Conservation (phyloP, 1,140 invertebrate species). For the Anoplolepis gracilipes region DNA sequence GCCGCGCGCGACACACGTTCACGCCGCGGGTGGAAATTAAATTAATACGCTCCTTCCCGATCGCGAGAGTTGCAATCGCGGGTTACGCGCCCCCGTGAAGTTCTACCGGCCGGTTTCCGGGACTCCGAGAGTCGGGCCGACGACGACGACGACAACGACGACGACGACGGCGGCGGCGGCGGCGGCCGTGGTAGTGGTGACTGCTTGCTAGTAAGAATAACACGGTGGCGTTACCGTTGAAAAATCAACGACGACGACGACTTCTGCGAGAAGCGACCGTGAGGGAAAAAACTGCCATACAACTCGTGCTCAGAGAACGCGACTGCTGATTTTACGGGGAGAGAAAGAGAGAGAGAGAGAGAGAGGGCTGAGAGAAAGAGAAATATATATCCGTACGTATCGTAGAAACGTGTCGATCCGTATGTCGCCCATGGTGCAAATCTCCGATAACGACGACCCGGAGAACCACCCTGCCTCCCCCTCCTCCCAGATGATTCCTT, state of each 20-base stretch:
- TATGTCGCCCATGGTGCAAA: background rate
- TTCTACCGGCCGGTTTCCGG: slow-evolving; percentile 53
- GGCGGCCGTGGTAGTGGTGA: background rate
- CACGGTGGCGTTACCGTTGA: too few species aligned
- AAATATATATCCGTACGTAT: slow-evolving; percentile 69
- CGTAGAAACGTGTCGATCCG: background rate
- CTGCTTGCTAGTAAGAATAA: too few species aligned
- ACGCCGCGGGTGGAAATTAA: slow-evolving; percentile 72
- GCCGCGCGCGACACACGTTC: slow-evolving; percentile 54
- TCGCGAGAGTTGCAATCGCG: slow-evolving; percentile 48
- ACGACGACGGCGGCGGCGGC: background rate
- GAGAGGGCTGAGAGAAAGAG: background rate
- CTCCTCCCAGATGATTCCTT: background rate
- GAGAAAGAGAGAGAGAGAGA: background rate
- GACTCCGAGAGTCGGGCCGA: slow-evolving; percentile 39
- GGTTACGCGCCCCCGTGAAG: slow-evolving; percentile 38
- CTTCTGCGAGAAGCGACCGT: slow-evolving; percentile 58
- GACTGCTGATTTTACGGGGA: slow-evolving; percentile 52
- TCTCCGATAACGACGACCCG: slow-evolving; percentile 8
- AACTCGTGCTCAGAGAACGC: slow-evolving; percentile 61
- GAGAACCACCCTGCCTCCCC: too few species aligned
- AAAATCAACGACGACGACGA: slow-evolving; percentile 38
- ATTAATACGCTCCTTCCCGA: slow-evolving; percentile 62
- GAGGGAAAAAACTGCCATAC: slow-evolving; percentile 56
- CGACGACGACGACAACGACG: slow-evolving; percentile 16